phyloP scores from a whole-genome alignment of 2,113 vertebrate genomes.

The Erythrocercus mccallii region DNA sequence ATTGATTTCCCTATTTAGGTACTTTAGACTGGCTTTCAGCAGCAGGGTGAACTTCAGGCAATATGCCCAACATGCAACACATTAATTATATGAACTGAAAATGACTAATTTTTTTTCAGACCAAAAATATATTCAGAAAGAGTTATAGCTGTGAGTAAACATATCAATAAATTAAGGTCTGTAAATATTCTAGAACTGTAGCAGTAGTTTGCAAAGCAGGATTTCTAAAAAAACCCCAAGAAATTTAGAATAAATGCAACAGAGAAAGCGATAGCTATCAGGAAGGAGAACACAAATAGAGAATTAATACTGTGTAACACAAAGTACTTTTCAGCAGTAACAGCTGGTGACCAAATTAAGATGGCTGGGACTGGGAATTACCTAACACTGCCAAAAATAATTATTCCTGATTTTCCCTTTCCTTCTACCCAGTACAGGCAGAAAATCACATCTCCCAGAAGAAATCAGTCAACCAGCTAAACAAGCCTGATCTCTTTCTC shows the following conservation, averaged over 20 bases:
- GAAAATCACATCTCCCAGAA: slow-evolving; percentile 47
- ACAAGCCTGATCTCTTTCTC: slow-evolving; percentile 22
- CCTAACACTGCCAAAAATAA: slow-evolving; percentile 54
- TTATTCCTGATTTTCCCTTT: slow-evolving; percentile 50
- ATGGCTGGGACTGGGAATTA: slow-evolving; percentile 49
- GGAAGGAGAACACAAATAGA: background rate
- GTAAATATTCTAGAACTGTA: background rate
- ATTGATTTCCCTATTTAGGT: background rate
- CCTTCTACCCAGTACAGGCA: background rate
- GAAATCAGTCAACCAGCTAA: slow-evolving; percentile 56
- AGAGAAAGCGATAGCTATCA: background rate
- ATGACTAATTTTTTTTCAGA: background rate
- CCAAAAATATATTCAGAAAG: background rate
- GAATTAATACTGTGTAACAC: slow-evolving; percentile 36
- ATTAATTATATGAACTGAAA: background rate
- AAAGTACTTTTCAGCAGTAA: slow-evolving; percentile 31
- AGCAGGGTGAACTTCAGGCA: background rate
- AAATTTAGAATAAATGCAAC: background rate
- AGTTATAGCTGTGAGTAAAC: background rate
- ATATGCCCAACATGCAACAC: background rate
- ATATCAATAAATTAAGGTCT: background rate
- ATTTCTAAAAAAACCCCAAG: background rate
- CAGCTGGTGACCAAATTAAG: slow-evolving; percentile 58
- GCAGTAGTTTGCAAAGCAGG: background rate
- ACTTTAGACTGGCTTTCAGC: background rate